Evolutionary conservation across 2,113 vertebrate genomes (phyloP).

Genomic region (Rallus limicola): DNA sequence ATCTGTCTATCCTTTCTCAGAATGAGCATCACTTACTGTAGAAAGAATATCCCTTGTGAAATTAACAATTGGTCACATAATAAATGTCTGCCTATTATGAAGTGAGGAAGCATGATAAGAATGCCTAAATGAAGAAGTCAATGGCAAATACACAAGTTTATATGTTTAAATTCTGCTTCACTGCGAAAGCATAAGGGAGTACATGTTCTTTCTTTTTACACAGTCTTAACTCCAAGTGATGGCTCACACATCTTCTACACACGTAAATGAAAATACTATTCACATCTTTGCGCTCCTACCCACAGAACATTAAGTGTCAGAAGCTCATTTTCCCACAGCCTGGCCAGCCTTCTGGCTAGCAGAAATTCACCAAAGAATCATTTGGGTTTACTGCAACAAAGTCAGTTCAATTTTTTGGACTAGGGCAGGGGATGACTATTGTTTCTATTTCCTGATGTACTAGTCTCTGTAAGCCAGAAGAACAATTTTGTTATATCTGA

Average conservation of each 20-base stretch:
- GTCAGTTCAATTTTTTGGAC: neutral
- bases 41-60: neutral
- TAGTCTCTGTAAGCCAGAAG: neutral
- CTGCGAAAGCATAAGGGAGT: neutral
- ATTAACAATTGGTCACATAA: neutral
- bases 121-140: neutral
- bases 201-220: neutral
- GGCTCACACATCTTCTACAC: neutral
- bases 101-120: neutral
- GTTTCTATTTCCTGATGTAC: neutral
- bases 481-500: neutral
- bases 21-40: neutral
- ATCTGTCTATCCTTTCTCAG: neutral
- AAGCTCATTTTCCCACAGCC: neutral
- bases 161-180: neutral
- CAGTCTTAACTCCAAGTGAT: neutral
- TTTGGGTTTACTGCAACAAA: neutral
- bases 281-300: neutral
- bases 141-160: neutral
- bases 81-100: neutral
- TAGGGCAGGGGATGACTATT: accelerated
- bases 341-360: neutral
- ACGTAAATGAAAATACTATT: neutral
- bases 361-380: neutral
- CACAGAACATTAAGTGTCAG: accelerated